Conservation (phyloP, 2,888 invertebrate species). For the Zaprionus obscuricornis region DNA sequence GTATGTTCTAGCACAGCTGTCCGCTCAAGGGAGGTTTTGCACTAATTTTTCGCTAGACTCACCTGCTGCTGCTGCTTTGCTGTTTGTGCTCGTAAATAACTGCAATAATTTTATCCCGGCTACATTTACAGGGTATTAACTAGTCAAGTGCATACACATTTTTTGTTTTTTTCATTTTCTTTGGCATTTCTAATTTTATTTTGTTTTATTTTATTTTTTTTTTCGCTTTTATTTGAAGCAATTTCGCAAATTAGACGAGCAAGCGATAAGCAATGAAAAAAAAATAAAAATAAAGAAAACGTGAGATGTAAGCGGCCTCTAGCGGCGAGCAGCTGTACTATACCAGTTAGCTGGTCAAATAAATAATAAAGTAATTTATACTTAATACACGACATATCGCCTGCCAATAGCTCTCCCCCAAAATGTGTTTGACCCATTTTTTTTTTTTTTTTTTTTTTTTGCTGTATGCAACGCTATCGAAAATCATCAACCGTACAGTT, state of each 20-base stretch:
- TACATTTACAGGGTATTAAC: no score
- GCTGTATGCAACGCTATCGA: slow-evolving; percentile 46
- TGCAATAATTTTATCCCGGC: no score
- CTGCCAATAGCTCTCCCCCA: slow-evolving; percentile 42
- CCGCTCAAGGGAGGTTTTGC: no score
- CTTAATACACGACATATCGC: slow-evolving; percentile 58
- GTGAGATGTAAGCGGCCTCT: slow-evolving; percentile 15
- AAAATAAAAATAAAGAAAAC: no score
- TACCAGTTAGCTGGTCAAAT: slow-evolving; percentile 38
- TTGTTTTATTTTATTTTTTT: neutral
- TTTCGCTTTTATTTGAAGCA: slow-evolving; percentile 9
- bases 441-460: no score
- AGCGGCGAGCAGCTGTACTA: slow-evolving; percentile 9
- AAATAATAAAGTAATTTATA: slow-evolving; percentile 70
- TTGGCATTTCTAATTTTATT: no score
- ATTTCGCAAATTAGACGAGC: slow-evolving; percentile 56
- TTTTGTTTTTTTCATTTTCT: no score
- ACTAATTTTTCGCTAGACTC: no score
- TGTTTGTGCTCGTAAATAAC: no score
- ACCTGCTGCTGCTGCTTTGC: no score
- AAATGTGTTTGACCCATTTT: slow-evolving; percentile 64
- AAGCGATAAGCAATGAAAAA: slow-evolving; percentile 20
- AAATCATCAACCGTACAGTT: slow-evolving; percentile 38
- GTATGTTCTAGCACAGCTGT: no score
- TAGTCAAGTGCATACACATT: no score